phyloP scores from a whole-genome alignment of 2,113 vertebrate species.

The Odobenus rosmarus region DNA sequence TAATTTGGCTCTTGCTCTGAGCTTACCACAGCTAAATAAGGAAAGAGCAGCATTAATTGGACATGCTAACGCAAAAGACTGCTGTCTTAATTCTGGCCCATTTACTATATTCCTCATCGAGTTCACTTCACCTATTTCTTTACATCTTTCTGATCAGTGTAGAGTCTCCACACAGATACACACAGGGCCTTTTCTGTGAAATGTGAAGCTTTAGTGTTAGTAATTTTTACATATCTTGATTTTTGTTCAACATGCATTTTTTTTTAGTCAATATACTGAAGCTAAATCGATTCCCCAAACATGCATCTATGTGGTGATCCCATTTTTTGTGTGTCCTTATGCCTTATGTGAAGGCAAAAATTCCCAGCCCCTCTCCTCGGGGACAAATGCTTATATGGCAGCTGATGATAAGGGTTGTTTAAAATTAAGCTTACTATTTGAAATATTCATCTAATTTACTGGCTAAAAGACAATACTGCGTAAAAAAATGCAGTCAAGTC shows the following conservation, averaged over 20 bases:
- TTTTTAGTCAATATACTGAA: not conserved
- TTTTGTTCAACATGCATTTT: not conserved
- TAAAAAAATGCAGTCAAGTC: slow-evolving; percentile 56
- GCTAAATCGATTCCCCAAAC: not conserved
- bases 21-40: slow-evolving; percentile 67
- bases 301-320: not conserved
- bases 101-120: slow-evolving; percentile 61
- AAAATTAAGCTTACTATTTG: slow-evolving; percentile 37
- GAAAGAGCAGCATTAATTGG: slow-evolving; percentile 75
- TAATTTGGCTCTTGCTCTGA: slow-evolving; percentile 62
- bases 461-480: slow-evolving; percentile 54
- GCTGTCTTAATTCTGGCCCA: slow-evolving; percentile 76
- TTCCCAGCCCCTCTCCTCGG: slow-evolving; percentile 34
- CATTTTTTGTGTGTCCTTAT: not conserved
- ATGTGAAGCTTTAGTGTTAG: not conserved
- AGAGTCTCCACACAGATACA: not conserved
- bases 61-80: slow-evolving; percentile 30
- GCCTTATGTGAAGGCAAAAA: not conserved
- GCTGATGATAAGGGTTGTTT: not conserved
- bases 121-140: slow-evolving; percentile 53
- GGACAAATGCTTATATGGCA: slow-evolving; percentile 35
- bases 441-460: slow-evolving; percentile 56
- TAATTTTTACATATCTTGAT: not conserved
- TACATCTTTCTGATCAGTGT: slow-evolving; percentile 60
- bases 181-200: not conserved